Base-by-base conservation (phyloP, 2,888 invertebrate genomes). In the Mythimna impura region DNA sequence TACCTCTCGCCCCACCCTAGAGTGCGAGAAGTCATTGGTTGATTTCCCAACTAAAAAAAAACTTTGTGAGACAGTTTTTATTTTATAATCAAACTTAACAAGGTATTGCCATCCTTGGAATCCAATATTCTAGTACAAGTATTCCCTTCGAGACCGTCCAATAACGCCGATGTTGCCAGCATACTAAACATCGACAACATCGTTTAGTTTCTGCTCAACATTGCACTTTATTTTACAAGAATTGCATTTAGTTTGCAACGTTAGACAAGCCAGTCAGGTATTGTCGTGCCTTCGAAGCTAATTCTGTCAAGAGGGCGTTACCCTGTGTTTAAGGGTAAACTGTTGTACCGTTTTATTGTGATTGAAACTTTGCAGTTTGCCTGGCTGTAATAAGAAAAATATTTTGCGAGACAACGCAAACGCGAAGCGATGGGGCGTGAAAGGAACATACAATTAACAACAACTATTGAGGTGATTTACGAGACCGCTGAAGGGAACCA, bases 241-340 rank as follows among this genome's bases (percentile, higher is more conserved):
- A 71, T 74, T 66, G 47, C 74, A 22, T 74, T 78, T 78, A 68
- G 61, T 58, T 80, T 50, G 52, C 61, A 47, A 66, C 55, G 71
- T 81, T 81, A 47, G 71, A 76, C 71, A 64, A 62, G 77, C 71
- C 17, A 61, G 79, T 80, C 69, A 75, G 80, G 80, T 80, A 63
- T 30, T 60, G 76, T 70, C 71, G 55, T 70, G 58, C 43, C 40
- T 43, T 81, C 22, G 30, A 12, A 54, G 40, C 5, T 62, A 68
- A 57, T 72, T 66, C 50, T 52, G 20, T 57, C 14, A 61, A 40
- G 20, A 66, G 65, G 52, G 43, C 73, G 20, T 36, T 72, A n/a
- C 9, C 55, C 79, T 79, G 43, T 57, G 47, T 17, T 68, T n/a
- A 36, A 43, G 0, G 10, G 20, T 34, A 34, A 57, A 25, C 17